Evolutionary conservation across 2,113 vertebrate species (phyloP), one percentile per base, ranked within the genome.

Genomic region (Herpailurus yagouaroundi): DNA sequence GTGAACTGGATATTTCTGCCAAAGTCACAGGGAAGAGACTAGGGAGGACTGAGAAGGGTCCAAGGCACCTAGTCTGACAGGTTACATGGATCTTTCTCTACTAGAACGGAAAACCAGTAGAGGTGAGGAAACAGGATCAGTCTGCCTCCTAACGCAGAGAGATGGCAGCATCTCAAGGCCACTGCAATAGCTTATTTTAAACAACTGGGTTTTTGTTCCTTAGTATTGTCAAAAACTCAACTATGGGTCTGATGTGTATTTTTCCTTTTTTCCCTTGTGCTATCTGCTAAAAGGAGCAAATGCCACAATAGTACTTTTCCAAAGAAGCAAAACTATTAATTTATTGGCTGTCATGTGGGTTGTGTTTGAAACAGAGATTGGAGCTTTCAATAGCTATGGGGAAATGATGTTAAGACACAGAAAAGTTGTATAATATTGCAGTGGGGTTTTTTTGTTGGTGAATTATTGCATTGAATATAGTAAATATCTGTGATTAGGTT

Each of bases 371-470:
- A 77, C 1, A 13, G 10, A 95, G 50, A 50, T 64, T 83, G 76
- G 86, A 55, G 91, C 29, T 74, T 92, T 79, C 8, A 69, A 29
- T 50, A 83, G 33, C 74, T 89, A 3, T 63, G 63, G 86, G 19
- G 38, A 4, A 77, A 38, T 33, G 15, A 64, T 52, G 33, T 93
- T 93, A 71, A 91, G 88, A 94, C 57, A 69, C 45, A 87, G 63
- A 71, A 86, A 92, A 82, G 16, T 38, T 93, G 68, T 95, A 95
- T 55, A 85, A 68, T 96, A 64, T 36, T 92, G 83, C 64, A 91
- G 8, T 94, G 79, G 74, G 41, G 95, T 98, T 95, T 89, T 81
- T 81, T 68, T 97, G 33, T 95, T 95, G 97, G 86, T 82, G 91
- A 90, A 97, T 97, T 97, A 11, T 90, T 94, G 71, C 91, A 2